phyloP scores from a whole-genome alignment of 2,113 vertebrate species.

The Carollia perspicillata region DNA sequence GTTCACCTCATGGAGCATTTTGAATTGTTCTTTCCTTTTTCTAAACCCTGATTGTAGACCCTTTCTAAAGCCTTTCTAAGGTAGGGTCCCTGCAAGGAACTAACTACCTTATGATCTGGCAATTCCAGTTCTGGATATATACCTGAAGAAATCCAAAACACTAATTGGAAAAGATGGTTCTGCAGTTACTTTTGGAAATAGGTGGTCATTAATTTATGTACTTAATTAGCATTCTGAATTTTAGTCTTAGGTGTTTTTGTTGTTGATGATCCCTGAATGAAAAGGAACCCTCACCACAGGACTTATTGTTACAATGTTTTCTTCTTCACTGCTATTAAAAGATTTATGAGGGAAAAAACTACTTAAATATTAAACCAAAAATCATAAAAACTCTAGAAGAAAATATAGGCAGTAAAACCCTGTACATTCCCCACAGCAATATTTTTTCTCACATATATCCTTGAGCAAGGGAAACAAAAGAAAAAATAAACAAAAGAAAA shows the following conservation, averaged over 20 bases:
- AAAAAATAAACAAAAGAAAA: no score
- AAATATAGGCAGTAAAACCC: no score
- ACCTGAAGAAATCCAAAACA: no score
- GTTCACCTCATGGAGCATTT: slow-evolving; percentile 34
- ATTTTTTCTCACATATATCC: no score
- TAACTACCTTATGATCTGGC: no score
- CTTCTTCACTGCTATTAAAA: slow-evolving; percentile 64
- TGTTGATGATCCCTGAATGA: slow-evolving; percentile 56
- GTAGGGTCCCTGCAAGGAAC: no score
- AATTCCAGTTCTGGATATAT: no score
- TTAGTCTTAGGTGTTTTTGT: slow-evolving; percentile 67
- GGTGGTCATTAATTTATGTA: slow-evolving; percentile 71
- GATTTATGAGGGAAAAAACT: slow-evolving; percentile 49
- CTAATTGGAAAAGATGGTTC: slow-evolving; percentile 16
- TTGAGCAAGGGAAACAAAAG: no score
- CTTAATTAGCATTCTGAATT: slow-evolving; percentile 64
- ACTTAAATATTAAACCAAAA: no score
- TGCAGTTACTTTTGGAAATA: slow-evolving; percentile 60
- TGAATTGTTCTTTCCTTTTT: slow-evolving; percentile 41
- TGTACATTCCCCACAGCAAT: no score
- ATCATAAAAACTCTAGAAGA: no score
- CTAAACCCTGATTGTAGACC: slow-evolving; percentile 44
- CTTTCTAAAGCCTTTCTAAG: no score
- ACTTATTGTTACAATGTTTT: slow-evolving; percentile 46
- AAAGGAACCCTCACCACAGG: slow-evolving; percentile 39